Evolutionary conservation across 2,888 invertebrate species (phyloP).

Genomic region (Patella caerulea): DNA sequence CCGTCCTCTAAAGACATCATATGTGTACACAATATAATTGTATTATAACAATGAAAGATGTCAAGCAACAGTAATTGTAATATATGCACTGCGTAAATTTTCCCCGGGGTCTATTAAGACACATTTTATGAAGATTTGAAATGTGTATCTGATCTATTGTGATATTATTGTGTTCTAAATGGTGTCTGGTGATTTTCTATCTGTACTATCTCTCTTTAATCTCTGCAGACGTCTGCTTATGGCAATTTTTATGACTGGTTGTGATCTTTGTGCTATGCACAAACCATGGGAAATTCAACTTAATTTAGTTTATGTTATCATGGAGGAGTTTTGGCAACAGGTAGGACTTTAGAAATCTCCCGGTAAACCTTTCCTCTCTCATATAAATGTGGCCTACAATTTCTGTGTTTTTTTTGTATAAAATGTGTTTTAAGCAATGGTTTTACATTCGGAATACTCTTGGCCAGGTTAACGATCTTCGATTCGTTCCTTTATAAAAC

Average conservation of each 20-base stretch:
- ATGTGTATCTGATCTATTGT: not conserved
- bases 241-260: constrained; percentile 87
- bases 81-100: too few species aligned
- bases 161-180: constrained; percentile 18
- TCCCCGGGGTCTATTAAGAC: too few species aligned
- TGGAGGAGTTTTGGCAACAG: constrained; percentile 72
- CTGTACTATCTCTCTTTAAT: constrained; percentile 24
- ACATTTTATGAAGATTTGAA: not conserved
- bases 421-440: not conserved
- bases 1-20: too few species aligned
- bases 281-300: constrained; percentile 88
- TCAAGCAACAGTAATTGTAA: too few species aligned
- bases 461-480: too few species aligned
- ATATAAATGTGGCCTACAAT: not conserved
- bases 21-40: too few species aligned
- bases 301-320: constrained; percentile 84
- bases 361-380: not conserved
- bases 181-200: constrained; percentile 14
- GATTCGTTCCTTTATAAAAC: too few species aligned
- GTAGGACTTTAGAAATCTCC: constrained; percentile 41
- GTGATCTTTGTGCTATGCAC: constrained; percentile 86
- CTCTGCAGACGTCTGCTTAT: constrained; percentile 77
- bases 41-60: too few species aligned
- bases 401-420: not conserved
- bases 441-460: not conserved